These are phyloP conservation scores for Halictus ligatus DNA, from an alignment of 2,888 invertebrate species.

Conservation along the genomic window DNA sequence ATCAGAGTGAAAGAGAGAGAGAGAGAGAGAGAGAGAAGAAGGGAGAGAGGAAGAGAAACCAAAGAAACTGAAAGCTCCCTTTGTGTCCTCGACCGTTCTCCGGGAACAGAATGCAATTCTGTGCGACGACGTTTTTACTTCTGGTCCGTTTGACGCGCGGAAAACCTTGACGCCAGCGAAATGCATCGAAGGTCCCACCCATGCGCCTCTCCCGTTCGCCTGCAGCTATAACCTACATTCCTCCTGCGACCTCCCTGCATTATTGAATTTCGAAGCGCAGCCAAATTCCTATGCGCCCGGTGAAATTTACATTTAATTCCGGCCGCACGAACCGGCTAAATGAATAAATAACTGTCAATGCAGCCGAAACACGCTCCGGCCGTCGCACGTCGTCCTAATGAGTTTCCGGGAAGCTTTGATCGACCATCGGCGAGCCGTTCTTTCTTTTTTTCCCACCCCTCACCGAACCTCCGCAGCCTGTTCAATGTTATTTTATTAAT, in stretches of 20 bases:
- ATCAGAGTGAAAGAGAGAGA: conserved; percentile 21
- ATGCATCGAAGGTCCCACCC: not conserved
- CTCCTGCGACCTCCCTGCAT: conserved; percentile 34
- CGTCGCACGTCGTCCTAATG: not conserved
- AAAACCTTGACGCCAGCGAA: conserved; percentile 31
- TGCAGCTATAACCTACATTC: conserved; percentile 45
- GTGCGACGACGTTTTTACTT: conserved; percentile 48
- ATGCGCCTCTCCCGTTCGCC: not conserved
- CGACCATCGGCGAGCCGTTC: not conserved
- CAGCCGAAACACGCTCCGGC: not conserved
- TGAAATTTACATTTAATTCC: conserved; percentile 55
- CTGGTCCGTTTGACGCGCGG: conserved; percentile 45
- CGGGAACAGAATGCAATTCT: conserved; percentile 44
- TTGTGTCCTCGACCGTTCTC: conserved; percentile 20
- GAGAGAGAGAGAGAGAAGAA: not conserved
- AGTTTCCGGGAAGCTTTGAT: not conserved
- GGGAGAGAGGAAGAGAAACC: not conserved
- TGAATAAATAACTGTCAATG: conserved; percentile 44
- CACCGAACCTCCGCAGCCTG: not conserved
- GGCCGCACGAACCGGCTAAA: conserved; percentile 20
- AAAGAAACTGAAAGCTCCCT: conserved; percentile 40
- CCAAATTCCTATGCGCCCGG: conserved; percentile 35
- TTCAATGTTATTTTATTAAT: conserved; percentile 11
- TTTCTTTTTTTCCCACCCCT: not conserved
- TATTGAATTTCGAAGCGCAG: conserved; percentile 55